These are phyloP conservation scores for Masnerella sp. DNA, from an alignment of 2,888 invertebrate species.

Conservation along the genomic window DNA sequence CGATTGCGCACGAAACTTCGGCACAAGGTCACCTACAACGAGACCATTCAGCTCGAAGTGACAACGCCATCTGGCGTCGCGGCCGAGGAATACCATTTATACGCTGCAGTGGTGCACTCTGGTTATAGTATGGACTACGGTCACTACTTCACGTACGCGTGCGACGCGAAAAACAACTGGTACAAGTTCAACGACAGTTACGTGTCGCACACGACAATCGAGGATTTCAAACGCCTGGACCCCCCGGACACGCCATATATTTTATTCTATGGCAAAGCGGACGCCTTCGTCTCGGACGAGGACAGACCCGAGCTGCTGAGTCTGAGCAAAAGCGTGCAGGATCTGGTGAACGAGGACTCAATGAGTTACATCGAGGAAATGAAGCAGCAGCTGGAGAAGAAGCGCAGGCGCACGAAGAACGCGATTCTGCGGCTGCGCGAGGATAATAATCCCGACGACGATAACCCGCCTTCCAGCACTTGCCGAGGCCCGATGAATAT, in stretches of 20 bases:
- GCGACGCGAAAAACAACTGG: constrained; percentile 84
- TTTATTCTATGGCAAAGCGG: constrained; percentile 83
- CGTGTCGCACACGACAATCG: constrained; percentile 82
- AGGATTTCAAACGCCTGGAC: constrained; percentile 82
- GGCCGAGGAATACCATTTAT: constrained; percentile 83
- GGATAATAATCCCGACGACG: constrained; percentile 76
- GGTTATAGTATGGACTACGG: constrained; percentile 91
- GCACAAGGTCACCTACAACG: constrained; percentile 83
- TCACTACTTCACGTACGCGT: constrained; percentile 91
- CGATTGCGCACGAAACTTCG: constrained; percentile 89
- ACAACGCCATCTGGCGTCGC: constrained; percentile 53
- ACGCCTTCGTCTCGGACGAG: constrained; percentile 64
- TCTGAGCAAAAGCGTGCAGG: constrained; percentile 69
- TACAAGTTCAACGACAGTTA: constrained; percentile 88
- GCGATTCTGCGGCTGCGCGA: constrained; percentile 32
- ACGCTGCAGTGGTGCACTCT: constrained; percentile 91
- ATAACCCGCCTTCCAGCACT: constrained; percentile 79
- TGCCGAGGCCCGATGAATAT: constrained; percentile 78
- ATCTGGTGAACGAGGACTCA: constrained; percentile 69
- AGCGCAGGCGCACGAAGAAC: constrained; percentile 60
- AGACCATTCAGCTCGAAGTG: constrained; percentile 78
- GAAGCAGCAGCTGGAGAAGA: constrained; percentile 67
- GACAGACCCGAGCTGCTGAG: constrained; percentile 68
- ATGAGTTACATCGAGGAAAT: constrained; percentile 68
- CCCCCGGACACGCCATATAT: constrained; percentile 91